phyloP scores from a whole-genome alignment of 2,797 vertebrate species.

The Sebastes steindachneri region DNA sequence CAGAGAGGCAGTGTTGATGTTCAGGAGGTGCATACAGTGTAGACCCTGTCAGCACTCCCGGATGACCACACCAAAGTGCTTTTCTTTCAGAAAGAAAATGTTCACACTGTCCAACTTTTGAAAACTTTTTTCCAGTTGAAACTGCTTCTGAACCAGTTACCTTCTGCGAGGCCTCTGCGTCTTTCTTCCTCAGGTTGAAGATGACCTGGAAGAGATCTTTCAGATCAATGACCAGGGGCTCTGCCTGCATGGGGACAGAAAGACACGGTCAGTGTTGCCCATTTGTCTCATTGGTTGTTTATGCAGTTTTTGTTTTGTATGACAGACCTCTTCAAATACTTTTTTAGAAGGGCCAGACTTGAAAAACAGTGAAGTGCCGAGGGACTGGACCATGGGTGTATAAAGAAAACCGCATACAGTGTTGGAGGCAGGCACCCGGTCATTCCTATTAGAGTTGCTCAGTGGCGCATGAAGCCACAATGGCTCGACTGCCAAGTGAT shows the following conservation, averaged over 20 bases:
- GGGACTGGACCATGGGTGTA: too few species aligned
- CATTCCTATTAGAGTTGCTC: too few species aligned
- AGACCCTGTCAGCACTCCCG: slow-evolving; percentile 10
- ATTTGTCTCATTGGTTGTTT: neutral
- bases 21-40: neutral
- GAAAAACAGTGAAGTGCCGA: too few species aligned
- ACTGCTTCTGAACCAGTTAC: slow-evolving; percentile 43
- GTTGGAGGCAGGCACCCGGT: accelerated
- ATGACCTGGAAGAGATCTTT: slow-evolving; percentile 98
- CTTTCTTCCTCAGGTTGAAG: slow-evolving; percentile 93
- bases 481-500: too few species aligned
- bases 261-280: neutral
- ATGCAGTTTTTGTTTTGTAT: neutral
- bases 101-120: slow-evolving; percentile 7
- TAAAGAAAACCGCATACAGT: too few species aligned
- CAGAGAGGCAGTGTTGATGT: slow-evolving; percentile 66
- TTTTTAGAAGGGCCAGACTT: too few species aligned
- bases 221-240: slow-evolving; percentile 93
- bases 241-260: slow-evolving; percentile 82
- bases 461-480: too few species aligned
- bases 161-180: slow-evolving; percentile 85
- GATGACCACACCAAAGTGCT: slow-evolving; percentile 16
- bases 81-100: slow-evolving; percentile 48
- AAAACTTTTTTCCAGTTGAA: slow-evolving; percentile 2
- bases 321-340: too few species aligned